Percentiles rank a stretch among this genome's conserved stretches.
Conservation (phyloP, 2,113 vertebrate genomes). For the Ophthalmolycus amberensis region DNA sequence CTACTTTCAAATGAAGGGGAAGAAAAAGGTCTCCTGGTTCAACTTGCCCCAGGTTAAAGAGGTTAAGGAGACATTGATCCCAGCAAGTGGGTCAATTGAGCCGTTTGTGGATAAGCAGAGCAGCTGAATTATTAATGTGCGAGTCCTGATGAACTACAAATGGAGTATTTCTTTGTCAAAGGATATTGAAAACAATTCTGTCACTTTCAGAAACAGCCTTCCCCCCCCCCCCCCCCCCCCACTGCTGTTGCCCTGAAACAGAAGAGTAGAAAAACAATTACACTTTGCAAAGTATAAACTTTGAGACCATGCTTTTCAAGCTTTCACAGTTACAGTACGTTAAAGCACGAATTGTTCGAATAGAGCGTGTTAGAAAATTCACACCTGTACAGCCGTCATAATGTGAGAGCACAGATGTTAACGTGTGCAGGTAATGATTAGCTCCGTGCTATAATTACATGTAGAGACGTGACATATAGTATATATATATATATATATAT, state of each 20-base stretch:
- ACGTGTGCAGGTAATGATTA: background rate
- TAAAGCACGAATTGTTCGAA: background rate
- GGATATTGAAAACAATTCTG: background rate
- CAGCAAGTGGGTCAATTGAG: slow-evolving; percentile 47
- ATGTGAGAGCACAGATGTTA: background rate
- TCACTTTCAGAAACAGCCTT: slow-evolving; percentile 9
- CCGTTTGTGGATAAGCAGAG: slow-evolving; percentile 55
- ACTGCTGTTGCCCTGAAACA: background rate
- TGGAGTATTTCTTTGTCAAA: slow-evolving; percentile 29
- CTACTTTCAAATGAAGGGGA: background rate
- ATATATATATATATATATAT: too few relatives aligned
- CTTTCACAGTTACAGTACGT: background rate
- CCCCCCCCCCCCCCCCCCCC: background rate
- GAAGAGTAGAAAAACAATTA: background rate
- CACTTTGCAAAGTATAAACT: background rate
- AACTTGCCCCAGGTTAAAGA: slow-evolving; percentile 23
- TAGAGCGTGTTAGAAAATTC: background rate
- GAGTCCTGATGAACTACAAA: slow-evolving; percentile 36
- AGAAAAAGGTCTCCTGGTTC: slow-evolving; percentile 18
- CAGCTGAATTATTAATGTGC: slow-evolving; percentile 52
- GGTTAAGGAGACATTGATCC: slow-evolving; percentile 49
- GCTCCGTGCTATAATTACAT: background rate
- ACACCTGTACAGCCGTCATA: background rate
- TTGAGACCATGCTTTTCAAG: background rate
- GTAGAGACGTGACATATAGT: background rate